Evolutionary conservation across 64 coral and sea anemone genomes (phyloP).

Genomic region (Acropora tenuis): DNA sequence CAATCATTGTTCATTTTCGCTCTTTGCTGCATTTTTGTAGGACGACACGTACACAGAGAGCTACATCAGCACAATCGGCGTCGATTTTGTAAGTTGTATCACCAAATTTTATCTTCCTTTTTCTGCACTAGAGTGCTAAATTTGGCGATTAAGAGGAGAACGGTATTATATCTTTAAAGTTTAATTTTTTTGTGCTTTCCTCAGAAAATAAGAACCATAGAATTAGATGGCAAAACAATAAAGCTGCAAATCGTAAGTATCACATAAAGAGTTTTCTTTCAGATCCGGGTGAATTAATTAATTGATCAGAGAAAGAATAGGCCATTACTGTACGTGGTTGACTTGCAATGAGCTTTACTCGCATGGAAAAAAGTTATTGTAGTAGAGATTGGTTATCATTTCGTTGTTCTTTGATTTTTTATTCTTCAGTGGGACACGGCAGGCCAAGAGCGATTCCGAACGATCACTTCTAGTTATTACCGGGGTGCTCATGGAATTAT

Average conservation of each 20-base stretch:
- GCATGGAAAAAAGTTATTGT: background rate
- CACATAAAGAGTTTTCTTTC: background rate
- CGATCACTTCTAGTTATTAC: slow-evolving; percentile 97
- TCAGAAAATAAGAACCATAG: slow-evolving; percentile 99
- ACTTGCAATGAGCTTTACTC: slow-evolving; percentile 31
- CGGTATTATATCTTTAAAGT: background rate
- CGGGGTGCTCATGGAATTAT: slow-evolving; percentile 93
- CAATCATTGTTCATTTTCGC: slow-evolving; percentile 20
- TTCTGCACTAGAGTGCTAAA: slow-evolving; percentile 1
- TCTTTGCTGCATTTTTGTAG: slow-evolving; percentile 53
- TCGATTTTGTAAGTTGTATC: slow-evolving; percentile 97
- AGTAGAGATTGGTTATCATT: background rate
- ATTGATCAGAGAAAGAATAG: background rate
- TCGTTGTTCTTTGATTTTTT: background rate
- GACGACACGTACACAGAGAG: slow-evolving; percentile 99
- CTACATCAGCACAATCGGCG: slow-evolving; percentile 99
- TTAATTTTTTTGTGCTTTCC: slow-evolving; percentile 38
- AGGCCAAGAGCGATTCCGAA: slow-evolving; percentile 92
- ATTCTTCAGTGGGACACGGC: slow-evolving; percentile 88
- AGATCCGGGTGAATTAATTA: background rate
- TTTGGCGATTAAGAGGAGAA: background rate
- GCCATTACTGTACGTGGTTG: slow-evolving; percentile 24
- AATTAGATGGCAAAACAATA: slow-evolving; percentile 99
- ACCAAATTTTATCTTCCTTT: slow-evolving; percentile 15
- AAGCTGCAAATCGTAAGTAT: slow-evolving; percentile 99